A percentile compares a stretch with the other conserved stretches of the same genome.
These are phyloP conservation scores for Drosophila sproati DNA, from an alignment of 1,140 invertebrate genomes.

Conservation along the genomic window DNA sequence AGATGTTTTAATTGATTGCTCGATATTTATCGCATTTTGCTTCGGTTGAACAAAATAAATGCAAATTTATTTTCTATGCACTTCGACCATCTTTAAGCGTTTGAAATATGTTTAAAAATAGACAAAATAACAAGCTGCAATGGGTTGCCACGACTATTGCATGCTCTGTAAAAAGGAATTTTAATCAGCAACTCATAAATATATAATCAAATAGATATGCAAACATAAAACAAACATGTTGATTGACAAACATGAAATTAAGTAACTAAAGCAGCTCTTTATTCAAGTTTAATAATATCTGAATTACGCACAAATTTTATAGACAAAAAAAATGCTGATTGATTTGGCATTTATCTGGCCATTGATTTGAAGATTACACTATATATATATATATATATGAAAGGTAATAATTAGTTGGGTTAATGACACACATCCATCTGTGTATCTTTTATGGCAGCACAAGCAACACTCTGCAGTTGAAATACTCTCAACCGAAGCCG, in stretches of 20 bases:
- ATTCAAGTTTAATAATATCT: not conserved
- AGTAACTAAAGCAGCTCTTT: too few species aligned
- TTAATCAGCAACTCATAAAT: not conserved
- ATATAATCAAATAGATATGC: not conserved
- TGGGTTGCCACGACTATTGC: not conserved
- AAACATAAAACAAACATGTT: not conserved
- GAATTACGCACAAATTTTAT: too few species aligned
- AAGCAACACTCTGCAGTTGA: constrained; percentile 1
- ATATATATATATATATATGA: too few species aligned
- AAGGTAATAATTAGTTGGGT: too few species aligned
- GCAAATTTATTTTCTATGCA: not conserved
- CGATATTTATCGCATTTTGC: constrained; percentile 42
- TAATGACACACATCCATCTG: not conserved
- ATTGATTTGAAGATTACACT: too few species aligned
- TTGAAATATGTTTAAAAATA: constrained; percentile 51
- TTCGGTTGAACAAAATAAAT: constrained; percentile 21
- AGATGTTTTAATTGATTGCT: not conserved
- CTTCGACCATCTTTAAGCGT: constrained; percentile 4
- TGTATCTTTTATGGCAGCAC: not conserved
- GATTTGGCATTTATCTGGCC: too few species aligned
- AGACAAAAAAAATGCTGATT: too few species aligned
- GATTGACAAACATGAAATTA: not conserved
- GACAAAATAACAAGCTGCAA: constrained; percentile 7
- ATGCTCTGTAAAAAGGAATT: constrained; percentile 6
- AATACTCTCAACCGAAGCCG: not conserved